A percentile compares a stretch with the other conserved stretches of the same genome.
These are phyloP conservation scores for Carposina sasakii DNA, from an alignment of 1,140 invertebrate species.

Conservation along the genomic window DNA sequence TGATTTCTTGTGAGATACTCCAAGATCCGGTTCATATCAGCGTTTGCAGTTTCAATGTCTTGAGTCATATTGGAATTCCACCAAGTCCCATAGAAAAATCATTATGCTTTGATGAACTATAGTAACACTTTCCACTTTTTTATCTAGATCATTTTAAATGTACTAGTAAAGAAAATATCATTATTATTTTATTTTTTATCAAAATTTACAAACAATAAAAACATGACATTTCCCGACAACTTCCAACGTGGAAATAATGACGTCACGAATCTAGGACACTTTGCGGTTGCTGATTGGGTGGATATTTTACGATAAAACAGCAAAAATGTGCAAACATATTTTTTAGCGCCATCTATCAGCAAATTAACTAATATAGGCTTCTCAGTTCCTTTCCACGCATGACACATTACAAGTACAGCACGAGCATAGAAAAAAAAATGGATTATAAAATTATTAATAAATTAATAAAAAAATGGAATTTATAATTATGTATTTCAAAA, in stretches of 20 bases:
- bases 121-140: no score
- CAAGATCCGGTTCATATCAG: constrained; percentile 49
- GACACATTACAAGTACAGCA: no score
- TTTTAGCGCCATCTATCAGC: constrained; percentile 48
- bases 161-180: constrained; percentile 17
- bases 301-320: constrained; percentile 37
- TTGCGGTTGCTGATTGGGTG: constrained; percentile 56
- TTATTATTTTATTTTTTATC: constrained; percentile 25
- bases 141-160: no score
- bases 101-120: no score
- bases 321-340: constrained; percentile 6
- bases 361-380: no score
- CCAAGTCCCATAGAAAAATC: constrained; percentile 27
- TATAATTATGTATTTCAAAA: no score
- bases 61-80: constrained; percentile 50
- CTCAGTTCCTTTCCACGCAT: no score
- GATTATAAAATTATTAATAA: no score
- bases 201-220: constrained; percentile 33
- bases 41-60: constrained; percentile 51
- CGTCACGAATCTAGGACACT: constrained; percentile 66
- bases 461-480: no score
- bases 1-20: constrained; percentile 54
- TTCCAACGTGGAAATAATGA: constrained; percentile 73
- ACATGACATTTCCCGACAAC: constrained; percentile 60
- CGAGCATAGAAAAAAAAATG: no score